Base-by-base conservation (phyloP, 2,888 invertebrate species). In the Synanthedon tipuliformis region DNA sequence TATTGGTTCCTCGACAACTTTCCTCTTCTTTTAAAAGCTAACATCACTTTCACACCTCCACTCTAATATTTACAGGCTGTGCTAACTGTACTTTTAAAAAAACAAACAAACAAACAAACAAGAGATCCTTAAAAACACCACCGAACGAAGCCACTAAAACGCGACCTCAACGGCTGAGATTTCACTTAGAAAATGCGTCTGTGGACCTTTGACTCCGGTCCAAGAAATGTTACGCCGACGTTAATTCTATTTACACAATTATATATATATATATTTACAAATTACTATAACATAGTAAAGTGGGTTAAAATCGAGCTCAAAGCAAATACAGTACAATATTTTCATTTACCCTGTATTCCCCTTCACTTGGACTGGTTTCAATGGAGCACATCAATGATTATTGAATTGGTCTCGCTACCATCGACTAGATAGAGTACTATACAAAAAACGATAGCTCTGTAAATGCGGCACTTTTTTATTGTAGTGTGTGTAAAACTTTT, bases 1-100 rank as follows among this genome's bases (percentile, higher is more conserved):
- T 10, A 73, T 74, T 71, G 72, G 70, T 69, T 71, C 73, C 59
- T 68, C 72, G 69, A 72, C 68, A 63, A 56, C 54, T 57, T 34
- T 10, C 1, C 34, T 34, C 34, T 10, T 34, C 34, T 34, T 34
- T 34, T 54, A 56, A 54, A 56, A 54, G 45, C 52, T 16, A 55
- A 59, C 58, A 60, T 53, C 57, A 61, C 59, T 57, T 53, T 40
- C 55, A 53, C 45, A 18, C 34, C 50, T 51, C 41, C 52, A 13
- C 51, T 48, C 52, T 53, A 60, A 57, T 69, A 69, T 70, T 56
- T 67, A 72, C 69, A 71, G 41, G 50, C 51, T 52, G n/a, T n/a
- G 52, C 51, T 13, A 57, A 57, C 55, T 70, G 71, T 71, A 69
- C 68, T 70, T 68, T 23, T 5, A 23, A 23, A 23, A 23, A 23